Evolutionary conservation across 2,113 vertebrate species (phyloP), one percentile per base, ranked within the genome.

Genomic region (Sisor rabdophorus): DNA sequence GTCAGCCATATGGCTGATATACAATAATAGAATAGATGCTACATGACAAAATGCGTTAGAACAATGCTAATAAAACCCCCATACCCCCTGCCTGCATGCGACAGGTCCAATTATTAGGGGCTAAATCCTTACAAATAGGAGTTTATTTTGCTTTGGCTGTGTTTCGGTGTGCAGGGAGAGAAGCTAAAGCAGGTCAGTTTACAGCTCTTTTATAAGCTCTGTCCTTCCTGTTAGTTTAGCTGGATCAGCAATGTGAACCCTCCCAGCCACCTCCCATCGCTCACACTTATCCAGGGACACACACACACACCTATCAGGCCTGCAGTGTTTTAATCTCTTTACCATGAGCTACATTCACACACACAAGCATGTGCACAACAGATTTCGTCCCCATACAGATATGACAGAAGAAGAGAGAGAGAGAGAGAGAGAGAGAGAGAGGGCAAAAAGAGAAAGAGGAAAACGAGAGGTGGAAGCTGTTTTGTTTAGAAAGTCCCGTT

Each of bases 191-290:
- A 76, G 81, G 77, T 82, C 81, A 82, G 73, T 80, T 64, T 78
- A 72, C 70, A 72, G 69, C 60, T 71, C 59, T 78, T 76, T 83
- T 63, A 82, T 70, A 68, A 63, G 63, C 53, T 58, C 64, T 52
- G 71, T 77, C 75, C 71, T 72, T 77, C 64, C 75, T 82, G 75
- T 71, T 75, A 78, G 71, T 77, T 74, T 75, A 83, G 81, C 78
- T 83, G 78, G 76, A 75, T 80, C 70, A 71, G 77, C 78, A 74
- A n/a, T 71, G 24, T 71, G 76, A 61, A 65, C 13, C 17, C 59
- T 54, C 50, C 73, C 30, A 53, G 81, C 48, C 74, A 79, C 77
- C 71, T 77, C 55, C 73, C 63, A 69, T 67, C 32, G 52, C 69
- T n/a, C 74, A 44, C 48, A 30, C 28, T 77, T 55, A 71, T 54